These are phyloP conservation scores for Neopelma chrysocephalum DNA, from an alignment of 2,797 vertebrate species.

Conservation along the genomic window DNA sequence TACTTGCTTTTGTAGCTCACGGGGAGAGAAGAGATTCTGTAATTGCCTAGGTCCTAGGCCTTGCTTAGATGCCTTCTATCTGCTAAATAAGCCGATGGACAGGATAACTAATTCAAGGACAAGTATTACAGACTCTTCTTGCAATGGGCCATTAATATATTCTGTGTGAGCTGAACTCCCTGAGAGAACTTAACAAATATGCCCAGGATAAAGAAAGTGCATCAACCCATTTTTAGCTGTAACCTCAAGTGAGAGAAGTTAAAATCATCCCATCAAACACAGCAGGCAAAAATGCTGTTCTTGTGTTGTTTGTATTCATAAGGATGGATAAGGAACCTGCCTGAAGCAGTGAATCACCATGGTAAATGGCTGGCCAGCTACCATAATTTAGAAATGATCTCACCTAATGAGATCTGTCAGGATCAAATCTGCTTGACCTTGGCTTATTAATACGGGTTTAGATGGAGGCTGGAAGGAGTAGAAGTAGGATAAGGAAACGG, in stretches of 20 bases:
- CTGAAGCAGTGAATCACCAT: neutral
- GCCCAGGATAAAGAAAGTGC: neutral
- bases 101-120: neutral
- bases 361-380: neutral
- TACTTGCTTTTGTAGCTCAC: neutral
- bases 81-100: neutral
- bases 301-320: neutral
- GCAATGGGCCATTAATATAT: neutral
- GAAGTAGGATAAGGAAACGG: neutral
- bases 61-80: neutral
- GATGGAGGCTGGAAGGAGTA: neutral
- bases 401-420: neutral
- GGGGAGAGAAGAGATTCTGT: neutral
- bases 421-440: neutral
- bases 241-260: neutral
- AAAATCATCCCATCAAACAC: neutral
- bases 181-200: neutral
- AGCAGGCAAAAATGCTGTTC: neutral
- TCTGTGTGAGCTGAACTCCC: neutral
- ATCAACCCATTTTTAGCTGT: neutral
- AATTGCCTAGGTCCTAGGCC: neutral
- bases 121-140: neutral
- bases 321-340: neutral
- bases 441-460: neutral
- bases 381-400: neutral